Evolutionary conservation across 1,140 invertebrate genomes (phyloP).

Genomic region (Phymorhynchus buccinoides): DNA sequence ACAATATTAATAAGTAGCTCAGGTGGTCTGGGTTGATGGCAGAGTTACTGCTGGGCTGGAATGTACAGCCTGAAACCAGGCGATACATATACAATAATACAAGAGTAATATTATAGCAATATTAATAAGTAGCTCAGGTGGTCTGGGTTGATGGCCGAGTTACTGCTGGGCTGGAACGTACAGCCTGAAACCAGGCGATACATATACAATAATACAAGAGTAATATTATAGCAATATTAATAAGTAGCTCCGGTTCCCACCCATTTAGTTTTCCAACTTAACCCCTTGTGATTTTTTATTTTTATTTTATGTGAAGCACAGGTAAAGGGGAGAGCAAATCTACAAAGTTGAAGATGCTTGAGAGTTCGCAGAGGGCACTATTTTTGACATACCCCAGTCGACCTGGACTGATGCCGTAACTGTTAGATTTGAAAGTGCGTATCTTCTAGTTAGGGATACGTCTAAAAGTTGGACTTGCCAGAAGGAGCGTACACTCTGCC

Average conservation of each 20-base stretch:
- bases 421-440: slow-evolving; percentile 72
- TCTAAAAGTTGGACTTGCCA: no score
- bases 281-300: no score
- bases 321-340: no score
- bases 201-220: slow-evolving; percentile 1
- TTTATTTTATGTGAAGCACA: no score
- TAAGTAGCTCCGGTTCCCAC: slow-evolving; percentile 97
- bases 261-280: no score
- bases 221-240: background rate
- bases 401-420: slow-evolving; percentile 82
- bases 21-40: slow-evolving; percentile 89
- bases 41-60: slow-evolving; percentile 71
- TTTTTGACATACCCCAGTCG: no score
- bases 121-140: slow-evolving; percentile 98
- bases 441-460: no score
- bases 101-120: no score
- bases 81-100: no score
- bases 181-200: slow-evolving; percentile 59
- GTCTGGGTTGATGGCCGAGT: slow-evolving; percentile 82
- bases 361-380: no score
- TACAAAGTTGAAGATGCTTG: no score
- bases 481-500: no score
- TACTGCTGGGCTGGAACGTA: slow-evolving; percentile 71
- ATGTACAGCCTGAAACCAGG: slow-evolving; percentile 69
- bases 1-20: slow-evolving; percentile 84